Evolutionary conservation across 2,797 vertebrate genomes (phyloP), one percentile per base, ranked within the genome.

Genomic region (Acrossocheilus fasciatus): DNA sequence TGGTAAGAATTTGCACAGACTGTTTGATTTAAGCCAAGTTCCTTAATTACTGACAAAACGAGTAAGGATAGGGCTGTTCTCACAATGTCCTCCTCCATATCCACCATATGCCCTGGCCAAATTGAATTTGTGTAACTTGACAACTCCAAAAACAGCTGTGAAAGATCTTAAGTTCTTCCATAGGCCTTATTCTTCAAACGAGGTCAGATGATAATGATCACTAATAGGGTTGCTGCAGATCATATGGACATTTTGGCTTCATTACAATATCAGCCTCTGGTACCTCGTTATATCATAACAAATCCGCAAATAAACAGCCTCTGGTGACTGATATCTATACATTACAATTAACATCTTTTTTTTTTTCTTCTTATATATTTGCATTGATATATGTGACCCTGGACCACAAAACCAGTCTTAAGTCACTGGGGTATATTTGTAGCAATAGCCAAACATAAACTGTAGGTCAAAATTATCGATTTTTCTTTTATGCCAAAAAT

Each of bases 1-100:
- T 84, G 83, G 83, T 54, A 30, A 20, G n/a, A 57, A 78, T 77
- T 54, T 78, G 83, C 62, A 78, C 83, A 84, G 83, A 84, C 83
- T 77, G 74, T 66, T 84, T 78, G 34, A 69, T 77, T 68, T 77
- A 36, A 84, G 72, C 72, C 57, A 66, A 76, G 43, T 84, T 66
- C 45, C 45, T 78, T 78, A 69, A 84, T 84, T 77, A 78, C 75
- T 57, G n/a, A 41, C 47, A 76, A 76, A 66, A 52, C 62, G 45
- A 69, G 74, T 41, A 26, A 39, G n/a, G 47, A 43, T 39, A 69
- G n/a, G 59, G 18, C 74, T 39, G 73, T 77, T 84, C 74, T 66
- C 83, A 84, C 59, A 6, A 18, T 69, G 34, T 69, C n/a, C 57
- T 68, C 10, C 17, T 39, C 83, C 83, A 68, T 76, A 69, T 23